Base-by-base conservation (phyloP, 2,797 vertebrate genomes). In the Decapterus maruadsi region DNA sequence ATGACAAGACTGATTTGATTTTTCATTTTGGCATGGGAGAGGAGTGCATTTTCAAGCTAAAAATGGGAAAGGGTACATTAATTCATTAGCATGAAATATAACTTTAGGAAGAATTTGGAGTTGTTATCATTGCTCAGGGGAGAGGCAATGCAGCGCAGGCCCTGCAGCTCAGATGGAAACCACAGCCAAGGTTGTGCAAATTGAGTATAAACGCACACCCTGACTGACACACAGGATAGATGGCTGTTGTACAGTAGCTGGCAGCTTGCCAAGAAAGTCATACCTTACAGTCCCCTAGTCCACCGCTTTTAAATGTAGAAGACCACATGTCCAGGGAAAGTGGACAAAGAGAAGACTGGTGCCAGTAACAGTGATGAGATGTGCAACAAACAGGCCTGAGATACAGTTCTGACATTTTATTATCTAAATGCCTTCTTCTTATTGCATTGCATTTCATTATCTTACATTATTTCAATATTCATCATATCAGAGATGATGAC, bases 11-110 rank as follows among this genome's bases (percentile, higher is more conserved):
- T 80, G 75, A 85, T 90, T 87, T 76, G 71, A 90, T 85, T 90
- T 86, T 81, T 77, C 63, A 63, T 86, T 89, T 67, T 62, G 75
- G 77, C 72, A 48, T 20, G 50, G 76, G 36, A 81, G 76, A 71
- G 61, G 77, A 85, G 60, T 68, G 68, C 69, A 72, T 89, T 90
- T 86, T 77, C 72, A 63, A 81, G 66, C 80, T 70, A 60, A 78
- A 86, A 84, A 84, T 81, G 77, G 80, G 75, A 79, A 73, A 14
- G 68, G 78, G 66, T 22, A 50, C 86, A 83, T 90, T 87, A 81
- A 90, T 88, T 89, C 76, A 88, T 88, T 89, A 86, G 83, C 82
- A 64, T 90, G 87, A 88, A 87, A 90, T 92, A 70, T 76, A 90
- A 87, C 80, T 87, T 86, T n/a, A 58, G 80, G 73, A 72, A 62